A percentile compares a stretch with the other conserved stretches of the same genome.
These are phyloP conservation scores for Prinia subflava DNA, from an alignment of 2,113 vertebrate genomes.

Conservation along the genomic window DNA sequence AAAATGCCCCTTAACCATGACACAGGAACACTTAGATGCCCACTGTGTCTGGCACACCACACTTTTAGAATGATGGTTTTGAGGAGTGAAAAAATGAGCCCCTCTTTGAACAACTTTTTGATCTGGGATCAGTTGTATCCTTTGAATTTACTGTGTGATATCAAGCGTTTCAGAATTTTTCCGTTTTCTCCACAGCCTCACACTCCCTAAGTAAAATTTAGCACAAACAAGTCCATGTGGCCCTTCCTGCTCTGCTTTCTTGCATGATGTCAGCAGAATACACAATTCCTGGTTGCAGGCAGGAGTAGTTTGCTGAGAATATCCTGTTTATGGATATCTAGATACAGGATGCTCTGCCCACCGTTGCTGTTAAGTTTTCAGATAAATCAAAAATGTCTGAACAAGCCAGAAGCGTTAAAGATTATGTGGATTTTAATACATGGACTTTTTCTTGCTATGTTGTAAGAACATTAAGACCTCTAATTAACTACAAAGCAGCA, in stretches of 20 bases:
- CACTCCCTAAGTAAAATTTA: neutral
- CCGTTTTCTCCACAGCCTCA: neutral
- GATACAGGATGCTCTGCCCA: neutral
- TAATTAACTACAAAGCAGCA: conserved; percentile 5
- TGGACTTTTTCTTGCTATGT: neutral
- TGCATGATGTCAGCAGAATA: neutral
- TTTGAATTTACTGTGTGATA: neutral
- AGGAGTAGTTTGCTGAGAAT: neutral
- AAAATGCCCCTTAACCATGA: neutral
- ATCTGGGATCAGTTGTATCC: neutral
- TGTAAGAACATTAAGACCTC: neutral
- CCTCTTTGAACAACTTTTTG: neutral
- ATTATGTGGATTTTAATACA: neutral
- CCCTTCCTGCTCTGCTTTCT: neutral
- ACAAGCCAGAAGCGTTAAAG: neutral
- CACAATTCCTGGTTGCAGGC: neutral
- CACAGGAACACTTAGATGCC: neutral
- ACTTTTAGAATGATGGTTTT: neutral
- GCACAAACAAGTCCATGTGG: neutral
- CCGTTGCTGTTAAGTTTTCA: neutral
- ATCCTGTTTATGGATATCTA: neutral
- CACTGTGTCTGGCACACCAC: neutral
- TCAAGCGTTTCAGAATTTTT: neutral
- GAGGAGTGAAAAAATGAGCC: neutral
- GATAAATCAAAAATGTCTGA: neutral